phyloP scores from a whole-genome alignment of 2,888 invertebrate species.

The Phaedon cochleariae region DNA sequence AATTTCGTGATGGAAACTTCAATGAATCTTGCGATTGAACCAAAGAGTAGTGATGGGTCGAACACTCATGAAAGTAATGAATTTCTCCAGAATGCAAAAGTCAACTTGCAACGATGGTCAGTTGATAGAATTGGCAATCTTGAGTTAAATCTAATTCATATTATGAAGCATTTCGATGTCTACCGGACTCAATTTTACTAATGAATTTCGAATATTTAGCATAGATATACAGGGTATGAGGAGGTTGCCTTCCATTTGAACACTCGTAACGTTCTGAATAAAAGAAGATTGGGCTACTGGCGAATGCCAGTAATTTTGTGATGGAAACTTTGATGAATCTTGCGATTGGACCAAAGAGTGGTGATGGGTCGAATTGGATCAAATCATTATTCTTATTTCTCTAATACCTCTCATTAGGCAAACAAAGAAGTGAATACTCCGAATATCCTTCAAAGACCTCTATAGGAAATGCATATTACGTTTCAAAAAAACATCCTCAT shows the following conservation, averaged over 20 bases:
- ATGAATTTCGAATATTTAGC: too few species aligned
- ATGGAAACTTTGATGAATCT: background rate
- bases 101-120: background rate
- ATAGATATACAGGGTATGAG: constrained; percentile 26
- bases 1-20: constrained; percentile 5
- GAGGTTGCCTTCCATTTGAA: constrained; percentile 27
- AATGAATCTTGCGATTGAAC: background rate
- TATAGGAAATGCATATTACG: too few species aligned
- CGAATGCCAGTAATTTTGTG: constrained; percentile 6
- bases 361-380: background rate
- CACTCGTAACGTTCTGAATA: constrained; percentile 23
- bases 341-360: background rate
- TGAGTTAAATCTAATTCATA: too few species aligned
- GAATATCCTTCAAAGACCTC: too few species aligned
- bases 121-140: too few species aligned
- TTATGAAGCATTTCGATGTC: too few species aligned
- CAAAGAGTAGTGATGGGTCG: background rate
- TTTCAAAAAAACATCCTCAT: too few species aligned
- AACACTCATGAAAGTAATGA: background rate
- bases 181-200: too few species aligned
- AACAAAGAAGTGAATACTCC: too few species aligned
- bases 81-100: background rate
- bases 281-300: constrained; percentile 10
- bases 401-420: too few species aligned
- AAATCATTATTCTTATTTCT: too few species aligned